A percentile compares a stretch with the other conserved stretches of the same genome.
phyloP scores from a whole-genome alignment of 2,113 vertebrate genomes.

The Corydoras sp. region DNA sequence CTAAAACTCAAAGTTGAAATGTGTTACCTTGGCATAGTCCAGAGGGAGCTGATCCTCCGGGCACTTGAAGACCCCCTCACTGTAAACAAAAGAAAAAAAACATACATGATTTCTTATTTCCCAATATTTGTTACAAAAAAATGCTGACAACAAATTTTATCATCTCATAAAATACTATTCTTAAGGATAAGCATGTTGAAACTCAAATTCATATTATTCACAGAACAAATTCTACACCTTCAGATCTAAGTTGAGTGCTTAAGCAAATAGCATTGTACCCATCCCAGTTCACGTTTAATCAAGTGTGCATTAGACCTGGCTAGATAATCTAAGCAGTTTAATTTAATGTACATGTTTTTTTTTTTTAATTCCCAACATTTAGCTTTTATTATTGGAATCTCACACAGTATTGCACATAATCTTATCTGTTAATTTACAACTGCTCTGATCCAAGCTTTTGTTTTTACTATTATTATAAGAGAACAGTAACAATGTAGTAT shows the following conservation, averaged over 20 bases:
- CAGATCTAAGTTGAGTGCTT: not conserved
- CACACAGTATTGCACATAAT: no score
- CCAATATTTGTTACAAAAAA: not conserved
- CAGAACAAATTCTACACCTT: no score
- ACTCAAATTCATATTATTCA: no score
- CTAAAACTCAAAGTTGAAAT: no score
- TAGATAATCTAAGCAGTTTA: constrained; percentile 28
- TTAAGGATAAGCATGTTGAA: no score
- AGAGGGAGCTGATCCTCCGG: constrained; percentile 86
- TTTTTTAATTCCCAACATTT: no score
- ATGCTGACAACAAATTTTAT: no score
- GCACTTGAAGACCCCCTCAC: constrained; percentile 89
- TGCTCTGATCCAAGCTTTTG: no score
- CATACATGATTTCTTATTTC: not conserved
- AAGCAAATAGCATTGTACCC: not conserved
- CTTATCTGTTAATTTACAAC: no score
- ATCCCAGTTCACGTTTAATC: not conserved
- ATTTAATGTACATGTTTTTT: no score
- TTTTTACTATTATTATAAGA: not conserved
- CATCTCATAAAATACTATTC: no score
- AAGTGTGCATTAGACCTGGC: constrained; percentile 21
- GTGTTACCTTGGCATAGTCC: constrained; percentile 85
- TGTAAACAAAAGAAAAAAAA: constrained; percentile 55
- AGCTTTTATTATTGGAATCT: no score
- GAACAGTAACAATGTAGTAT: not conserved